Evolutionary conservation across 2,888 invertebrate species (phyloP), one percentile per base, ranked within the genome.

Genomic region (Brenthis hecate): DNA sequence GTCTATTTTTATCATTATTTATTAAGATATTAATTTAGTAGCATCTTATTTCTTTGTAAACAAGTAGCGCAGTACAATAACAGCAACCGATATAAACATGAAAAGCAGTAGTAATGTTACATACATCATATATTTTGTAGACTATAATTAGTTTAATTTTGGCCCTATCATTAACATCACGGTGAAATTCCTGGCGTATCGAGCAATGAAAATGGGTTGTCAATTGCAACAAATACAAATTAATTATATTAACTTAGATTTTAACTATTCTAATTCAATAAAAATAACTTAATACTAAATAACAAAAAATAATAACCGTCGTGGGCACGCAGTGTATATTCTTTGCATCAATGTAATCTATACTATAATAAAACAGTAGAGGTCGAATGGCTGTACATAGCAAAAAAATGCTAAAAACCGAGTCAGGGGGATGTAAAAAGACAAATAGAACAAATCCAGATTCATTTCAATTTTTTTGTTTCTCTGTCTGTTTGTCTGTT

Each of bases 131-230:
- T 64, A 65, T 47, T 47, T 51, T 55, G 57, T 60, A 70, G 66
- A 56, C 61, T 53, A 68, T 73, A 64, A 70, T 70, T 72, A 72
- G 72, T 70, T 61, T 66, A 71, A 66, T 68, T 71, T 71, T 78
- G 84, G 78, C 85, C 82, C 78, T 82, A 88, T 84, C 84, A 76
- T 82, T 86, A 81, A 75, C 80, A 83, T 82, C 82, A 80, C 86
- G 75, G 72, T 81, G 73, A 78, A 80, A 89, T 90, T 85, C 87
- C 85, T 73, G 78, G 70, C 78, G 74, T 76, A 75, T 75, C 75
- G 65, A 73, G 70, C 72, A 69, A 58, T 74, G 62, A 74, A 74
- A 82, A 83, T 88, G 74, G 77, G 80, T 72, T 57, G 64, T 47
- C 77, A 87, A 89, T 85, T 63, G 71, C 77, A 77, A 66, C 50